Base-by-base conservation (phyloP, 2,888 invertebrate species). In the Anodontia alba region DNA sequence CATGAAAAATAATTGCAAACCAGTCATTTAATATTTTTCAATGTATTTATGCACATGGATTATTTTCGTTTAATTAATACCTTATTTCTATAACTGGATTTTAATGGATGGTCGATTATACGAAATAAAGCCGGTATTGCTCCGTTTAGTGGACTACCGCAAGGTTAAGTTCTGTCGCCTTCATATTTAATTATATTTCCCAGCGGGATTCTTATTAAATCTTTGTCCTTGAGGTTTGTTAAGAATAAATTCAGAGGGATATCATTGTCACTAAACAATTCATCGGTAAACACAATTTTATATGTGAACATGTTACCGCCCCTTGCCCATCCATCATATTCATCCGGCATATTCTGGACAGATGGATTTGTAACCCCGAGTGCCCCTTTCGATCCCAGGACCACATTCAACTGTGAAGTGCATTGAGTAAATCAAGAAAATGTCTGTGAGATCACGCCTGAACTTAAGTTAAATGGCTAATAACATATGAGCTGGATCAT, bases 1-100 rank as follows among this genome's bases (percentile, higher is more conserved):
- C n/a, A n/a, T n/a, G n/a, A 57, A 26, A 57, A 57, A 5, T 10
- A 29, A 57, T 57, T 20, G 29, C 17, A 57, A 57, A 57, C 20
- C 57, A 57, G 7, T 57, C 57, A 57, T 26, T 57, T 26, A 10
- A 57, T 57, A 57, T 26, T 62, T 38, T 26, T 62, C 1, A 62
- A 33, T 33, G 33, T 33, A 62, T 62, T 62, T 62, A 62, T 33
- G 62, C 62, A 33, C 33, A 62, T 62, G 62, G 62, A 33, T 31
- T 62, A 62, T 62, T 62, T 62, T 62, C 62, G 62, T 62, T 62
- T 62, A 62, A 62, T 62, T 62, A 62, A 62, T 62, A 33, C 62
- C 62, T 31, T 33, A 26, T 33, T 23, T 33, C 33, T 33, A 33
- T 62, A 62, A 62, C 29, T 62, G 62, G 62, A 62, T 62, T 62